phyloP scores from a whole-genome alignment of 2,113 vertebrate genomes.

The Alaudala cheleensis region DNA sequence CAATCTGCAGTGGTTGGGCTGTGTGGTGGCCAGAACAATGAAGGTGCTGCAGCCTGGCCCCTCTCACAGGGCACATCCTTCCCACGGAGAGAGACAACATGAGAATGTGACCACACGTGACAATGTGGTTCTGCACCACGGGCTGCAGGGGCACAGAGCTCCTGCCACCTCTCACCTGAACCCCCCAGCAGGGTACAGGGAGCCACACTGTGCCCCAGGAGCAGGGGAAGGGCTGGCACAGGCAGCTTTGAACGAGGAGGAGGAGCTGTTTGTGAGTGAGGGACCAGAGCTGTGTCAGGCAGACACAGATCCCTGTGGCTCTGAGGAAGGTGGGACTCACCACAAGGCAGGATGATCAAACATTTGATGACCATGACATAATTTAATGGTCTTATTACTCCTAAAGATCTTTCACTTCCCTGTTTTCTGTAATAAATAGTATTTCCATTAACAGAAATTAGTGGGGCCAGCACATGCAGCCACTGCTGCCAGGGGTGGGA shows the following conservation, averaged over 20 bases:
- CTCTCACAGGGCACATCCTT: background rate
- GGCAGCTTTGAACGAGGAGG: background rate
- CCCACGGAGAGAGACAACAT: rapidly evolving
- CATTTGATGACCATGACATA: background rate
- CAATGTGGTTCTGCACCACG: rapidly evolving
- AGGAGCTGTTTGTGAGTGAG: background rate
- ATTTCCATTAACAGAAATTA: background rate
- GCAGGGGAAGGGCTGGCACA: background rate
- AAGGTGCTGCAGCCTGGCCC: background rate
- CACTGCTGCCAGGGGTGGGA: background rate
- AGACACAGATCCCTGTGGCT: rapidly evolving
- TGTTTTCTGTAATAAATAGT: background rate
- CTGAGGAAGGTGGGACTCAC: background rate
- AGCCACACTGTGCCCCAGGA: background rate
- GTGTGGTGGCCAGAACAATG: background rate
- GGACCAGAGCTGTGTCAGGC: background rate
- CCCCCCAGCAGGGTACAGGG: background rate
- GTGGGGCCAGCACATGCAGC: background rate
- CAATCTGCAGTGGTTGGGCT: background rate
- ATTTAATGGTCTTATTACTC: background rate
- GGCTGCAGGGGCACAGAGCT: background rate
- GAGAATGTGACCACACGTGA: background rate
- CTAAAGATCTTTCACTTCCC: background rate
- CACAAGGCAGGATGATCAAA: background rate
- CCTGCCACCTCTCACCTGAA: rapidly evolving